Evolutionary conservation across 2,797 vertebrate species (phyloP).

Genomic region (Prunella strophiata): DNA sequence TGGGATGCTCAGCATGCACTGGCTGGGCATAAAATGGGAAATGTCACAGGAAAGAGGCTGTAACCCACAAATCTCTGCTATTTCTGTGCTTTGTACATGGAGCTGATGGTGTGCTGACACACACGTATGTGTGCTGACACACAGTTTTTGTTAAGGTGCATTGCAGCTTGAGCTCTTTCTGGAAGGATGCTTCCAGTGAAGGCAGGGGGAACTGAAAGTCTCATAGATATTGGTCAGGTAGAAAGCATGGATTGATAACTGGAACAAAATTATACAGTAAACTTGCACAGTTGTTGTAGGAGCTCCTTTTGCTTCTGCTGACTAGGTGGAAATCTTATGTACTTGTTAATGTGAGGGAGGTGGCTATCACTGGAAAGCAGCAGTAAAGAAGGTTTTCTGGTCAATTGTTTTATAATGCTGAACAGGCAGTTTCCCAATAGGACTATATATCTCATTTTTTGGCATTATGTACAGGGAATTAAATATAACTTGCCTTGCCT

Average conservation of each 20-base stretch:
- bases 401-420: conserved; percentile 11
- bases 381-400: neutral
- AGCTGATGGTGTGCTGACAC: neutral
- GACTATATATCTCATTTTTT: neutral
- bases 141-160: neutral
- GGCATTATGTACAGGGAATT: neutral
- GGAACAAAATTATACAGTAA: neutral
- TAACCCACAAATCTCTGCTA: neutral
- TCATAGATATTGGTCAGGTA: neutral
- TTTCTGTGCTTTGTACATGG: neutral
- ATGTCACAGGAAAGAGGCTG: neutral
- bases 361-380: neutral
- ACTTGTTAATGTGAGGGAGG: neutral
- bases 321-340: neutral
- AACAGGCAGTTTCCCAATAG: neutral
- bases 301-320: neutral
- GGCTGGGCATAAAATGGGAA: neutral
- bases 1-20: neutral
- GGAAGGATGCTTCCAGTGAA: neutral
- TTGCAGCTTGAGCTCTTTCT: neutral
- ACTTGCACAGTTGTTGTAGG: neutral
- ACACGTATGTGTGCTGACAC: neutral
- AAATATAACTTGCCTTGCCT: neutral
- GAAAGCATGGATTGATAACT: neutral
- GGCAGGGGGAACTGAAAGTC: neutral